Base-by-base conservation (phyloP, 1,140 invertebrate species). In the silkworm (Bombyx mori) region DNA sequence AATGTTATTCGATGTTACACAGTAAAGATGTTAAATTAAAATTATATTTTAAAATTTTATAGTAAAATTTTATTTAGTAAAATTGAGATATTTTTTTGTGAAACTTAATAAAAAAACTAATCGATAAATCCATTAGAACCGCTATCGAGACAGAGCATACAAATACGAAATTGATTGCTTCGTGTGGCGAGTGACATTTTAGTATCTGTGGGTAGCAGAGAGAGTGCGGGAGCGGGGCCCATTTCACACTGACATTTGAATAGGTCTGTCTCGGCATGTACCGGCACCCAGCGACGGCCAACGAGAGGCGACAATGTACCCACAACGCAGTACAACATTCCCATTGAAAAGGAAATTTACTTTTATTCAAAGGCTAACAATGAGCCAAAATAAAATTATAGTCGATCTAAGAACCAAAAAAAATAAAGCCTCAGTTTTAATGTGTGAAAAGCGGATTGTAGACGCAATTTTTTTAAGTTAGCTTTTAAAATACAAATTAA, bases 141-240 rank as follows among this genome's bases (percentile, higher is more conserved):
- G 72, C 68, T 80, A 84, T 82, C 74, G 71, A 73, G 68, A 68
- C 73, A 72, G 68, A 70, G 77, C 69, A 76, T 82, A 86, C 83
- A 84, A 86, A 86, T 86, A 78, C 71, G 83, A 86, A 83, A 86
- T 86, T 86, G 83, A 86, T 86, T 86, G 79, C 83, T 72, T 83
- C 76, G 79, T 82, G 77, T 79, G 76, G 75, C 79, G 75, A 82
- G 75, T 82, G 82, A 86, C 81, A 86, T 84, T 86, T 85, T 74
- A 83, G 81, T 75, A 76, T 78, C 70, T 63, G 66, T 65, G 61
- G 57, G 58, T 64, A 60, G 61, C 48, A 52, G 67, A 62, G 68
- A 62, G 52, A 51, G 68, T 35, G 63, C 53, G 56, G 67, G 58
- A 42, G 61, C 65, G 69, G 68, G 61, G 73, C 54, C 61, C 65